These are phyloP conservation scores for Drosophila picticornis DNA, from an alignment of 2,888 invertebrate species.

Conservation along the genomic window DNA sequence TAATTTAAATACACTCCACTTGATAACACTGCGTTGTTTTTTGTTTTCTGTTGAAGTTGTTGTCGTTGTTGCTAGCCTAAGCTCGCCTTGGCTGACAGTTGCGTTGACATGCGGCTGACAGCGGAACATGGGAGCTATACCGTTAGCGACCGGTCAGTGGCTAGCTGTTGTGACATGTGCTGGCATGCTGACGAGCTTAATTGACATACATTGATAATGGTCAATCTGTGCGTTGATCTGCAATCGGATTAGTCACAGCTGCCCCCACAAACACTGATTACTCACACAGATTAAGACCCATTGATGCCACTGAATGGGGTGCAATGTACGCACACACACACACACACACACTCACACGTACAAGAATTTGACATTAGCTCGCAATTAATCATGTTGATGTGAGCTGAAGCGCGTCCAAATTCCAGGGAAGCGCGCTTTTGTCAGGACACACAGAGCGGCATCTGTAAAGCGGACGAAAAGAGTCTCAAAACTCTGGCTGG, in stretches of 20 bases:
- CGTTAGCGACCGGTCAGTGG: conserved; percentile 35
- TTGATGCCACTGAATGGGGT: conserved; percentile 19
- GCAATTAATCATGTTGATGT: conserved; percentile 67
- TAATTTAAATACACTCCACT: conserved; percentile 38
- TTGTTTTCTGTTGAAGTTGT: neutral
- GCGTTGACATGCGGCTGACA: conserved; percentile 61
- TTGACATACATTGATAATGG: conserved; percentile 71
- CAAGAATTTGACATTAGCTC: conserved; percentile 59
- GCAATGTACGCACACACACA: conserved; percentile 2
- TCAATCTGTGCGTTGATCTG: conserved; percentile 22
- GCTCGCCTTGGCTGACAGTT: conserved; percentile 53
- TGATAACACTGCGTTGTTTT: conserved; percentile 23
- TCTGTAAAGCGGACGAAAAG: conserved; percentile 22
- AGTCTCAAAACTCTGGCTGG: conserved; percentile 3
- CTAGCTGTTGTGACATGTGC: conserved; percentile 51
- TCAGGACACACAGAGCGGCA: conserved; percentile 58
- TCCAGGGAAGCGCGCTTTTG: conserved; percentile 57
- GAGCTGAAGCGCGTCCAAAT: conserved; percentile 44
- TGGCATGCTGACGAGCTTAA: conserved; percentile 61
- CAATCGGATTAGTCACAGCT: conserved; percentile 36
- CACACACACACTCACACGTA: neutral
- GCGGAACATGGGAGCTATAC: conserved; percentile 57
- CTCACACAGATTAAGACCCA: conserved; percentile 28
- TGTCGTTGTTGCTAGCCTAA: conserved; percentile 20
- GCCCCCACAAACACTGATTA: conserved; percentile 24